Base-by-base conservation (phyloP, 2,888 invertebrate genomes). In the Falcaria lacertinaria region DNA sequence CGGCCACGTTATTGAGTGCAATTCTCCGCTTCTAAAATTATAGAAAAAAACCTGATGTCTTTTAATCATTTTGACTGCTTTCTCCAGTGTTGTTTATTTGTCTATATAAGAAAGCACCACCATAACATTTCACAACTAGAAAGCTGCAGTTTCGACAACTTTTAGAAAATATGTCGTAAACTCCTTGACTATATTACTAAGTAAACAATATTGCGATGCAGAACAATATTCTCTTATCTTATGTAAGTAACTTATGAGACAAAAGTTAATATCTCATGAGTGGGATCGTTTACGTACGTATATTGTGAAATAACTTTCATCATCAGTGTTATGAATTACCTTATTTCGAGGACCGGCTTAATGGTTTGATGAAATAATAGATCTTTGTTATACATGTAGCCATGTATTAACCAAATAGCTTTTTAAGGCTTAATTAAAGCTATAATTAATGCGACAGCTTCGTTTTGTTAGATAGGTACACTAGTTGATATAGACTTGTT, bases 191-290 rank as follows among this genome's bases (percentile, higher is more conserved):
- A 42, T 47, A 44, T 44, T 51, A 49, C 48, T 49, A 44, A 17
- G 39, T 50, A 55, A 53, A 58, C 50, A 48, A 58, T 50, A 58
- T 53, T 45, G 43, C 43, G 46, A 52, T 51, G 44, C 47, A 42
- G 33, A 50, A 35, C 46, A 48, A 61, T 52, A 52, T 52, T 45
- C 58, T 39, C 48, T 49, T 55, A 57, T 54, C 48, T 42, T 39
- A 33, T 41, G 25, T 45, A 49, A 45, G 50, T 51, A 44, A 49
- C 43, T 51, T 50, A 44, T 28, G 38, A 39, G 39, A 15, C 43
- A 45, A 11, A 37, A 37, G 36, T 42, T 42, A 37, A 37, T 37
- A 37, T 37, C 37, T 22, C 22, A 11, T 15, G 15, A 37, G 22
- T 13, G 22, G 37, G 15, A 25, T 37, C 19, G 22, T 37, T 37